Evolutionary conservation across 2,797 vertebrate species (phyloP), one percentile per base, ranked within the genome.

Genomic region (Schizopygopsis malacanthus): DNA sequence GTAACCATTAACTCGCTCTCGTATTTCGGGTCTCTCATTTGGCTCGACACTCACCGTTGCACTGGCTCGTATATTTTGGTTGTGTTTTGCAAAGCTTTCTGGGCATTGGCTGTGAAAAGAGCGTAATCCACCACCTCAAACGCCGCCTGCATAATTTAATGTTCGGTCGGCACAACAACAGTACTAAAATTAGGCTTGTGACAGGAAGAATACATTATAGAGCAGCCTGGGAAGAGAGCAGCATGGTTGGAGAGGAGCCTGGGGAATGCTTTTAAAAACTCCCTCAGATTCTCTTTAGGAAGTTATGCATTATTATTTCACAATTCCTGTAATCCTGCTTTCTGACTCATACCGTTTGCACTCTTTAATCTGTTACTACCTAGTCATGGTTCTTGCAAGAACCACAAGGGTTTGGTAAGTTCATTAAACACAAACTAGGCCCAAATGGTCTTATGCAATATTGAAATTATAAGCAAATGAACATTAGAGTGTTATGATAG

Each of bases 241-340:
- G 81, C 72, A 61, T 72, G 76, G 63, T 79, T 79, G 63, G 33
- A 73, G 54, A 85, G 83, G 70, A 67, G 82, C 72, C 43, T 50
- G 25, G 65, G 75, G 47, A 85, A 75, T 81, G 83, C 83, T 79
- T 85, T 90, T 86, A 89, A 93, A 88, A 92, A 91, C 86, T 89
- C 86, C 89, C 90, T 93, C 91, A 15, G n/a, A 88, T 88, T 52
- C 75, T 85, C 86, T 82, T 77, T 73, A 80, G 89, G 87, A 89
- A 92, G 79, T 87, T 77, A 56, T 72, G 82, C 82, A 90, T 91
- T 91, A 88, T 86, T 82, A 87, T 87, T 89, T 90, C 88, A 91
- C 75, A 81, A 52, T 73, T 79, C 76, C 25, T 25, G n/a, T 28
- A 59, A 39, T 50, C 71, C 33, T 82, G 37, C 81, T 50, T 20